Conservation (phyloP, 2,797 vertebrate genomes). For the Oryzias sinensis region DNA sequence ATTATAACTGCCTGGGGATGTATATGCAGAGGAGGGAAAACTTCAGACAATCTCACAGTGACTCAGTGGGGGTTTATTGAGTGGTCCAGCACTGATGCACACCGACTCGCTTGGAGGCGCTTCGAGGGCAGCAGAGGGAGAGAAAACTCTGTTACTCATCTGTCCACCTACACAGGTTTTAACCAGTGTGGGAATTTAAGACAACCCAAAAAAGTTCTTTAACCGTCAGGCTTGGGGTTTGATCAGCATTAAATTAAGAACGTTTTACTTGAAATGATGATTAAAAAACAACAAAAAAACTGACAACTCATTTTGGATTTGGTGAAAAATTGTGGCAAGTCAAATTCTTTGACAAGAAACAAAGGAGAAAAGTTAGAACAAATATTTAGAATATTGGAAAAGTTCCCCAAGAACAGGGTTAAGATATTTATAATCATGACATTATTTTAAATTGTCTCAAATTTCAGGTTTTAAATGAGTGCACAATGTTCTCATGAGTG, state of each 20-base stretch:
- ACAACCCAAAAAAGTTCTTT: conserved; percentile 13
- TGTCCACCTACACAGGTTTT: conserved; percentile 43
- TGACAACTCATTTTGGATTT: too few species aligned
- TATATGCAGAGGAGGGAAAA: conserved; percentile 38
- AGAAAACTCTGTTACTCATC: conserved; percentile 59
- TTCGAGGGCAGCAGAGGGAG: conserved; percentile 49
- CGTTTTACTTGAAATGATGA: not conserved
- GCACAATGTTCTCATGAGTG: conserved; percentile 3
- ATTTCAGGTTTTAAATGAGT: conserved; percentile 2
- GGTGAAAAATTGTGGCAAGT: too few species aligned
- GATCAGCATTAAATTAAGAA: conserved; percentile 18
- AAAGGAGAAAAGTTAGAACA: too few species aligned
- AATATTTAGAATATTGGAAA: too few species aligned
- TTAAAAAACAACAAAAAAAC: conserved; percentile 6
- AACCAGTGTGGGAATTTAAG: conserved; percentile 33
- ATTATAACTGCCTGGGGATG: conserved; percentile 45
- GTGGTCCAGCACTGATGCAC: conserved; percentile 32
- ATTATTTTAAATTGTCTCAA: too few species aligned
- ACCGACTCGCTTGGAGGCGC: conserved; percentile 45
- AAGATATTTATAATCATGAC: too few species aligned
- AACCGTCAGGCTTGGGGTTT: conserved; percentile 23
- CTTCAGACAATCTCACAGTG: conserved; percentile 40
- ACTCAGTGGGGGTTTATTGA: conserved; percentile 32
- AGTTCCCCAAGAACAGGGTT: too few species aligned
- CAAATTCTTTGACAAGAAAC: too few species aligned